phyloP scores from a whole-genome alignment of 2,888 invertebrate genomes.

The Cistogaster globosa region DNA sequence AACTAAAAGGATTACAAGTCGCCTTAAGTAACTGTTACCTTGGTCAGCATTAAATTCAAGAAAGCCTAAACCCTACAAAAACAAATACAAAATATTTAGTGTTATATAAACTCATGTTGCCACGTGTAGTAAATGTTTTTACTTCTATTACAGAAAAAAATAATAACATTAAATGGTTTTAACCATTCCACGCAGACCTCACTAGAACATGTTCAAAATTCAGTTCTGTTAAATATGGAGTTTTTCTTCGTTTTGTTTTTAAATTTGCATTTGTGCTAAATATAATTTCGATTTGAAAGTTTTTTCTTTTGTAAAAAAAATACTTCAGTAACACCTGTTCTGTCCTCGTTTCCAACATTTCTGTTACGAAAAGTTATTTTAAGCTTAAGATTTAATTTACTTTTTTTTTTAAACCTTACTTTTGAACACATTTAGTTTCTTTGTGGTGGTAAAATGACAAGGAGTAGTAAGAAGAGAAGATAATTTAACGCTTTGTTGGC shows the following conservation, averaged over 20 bases:
- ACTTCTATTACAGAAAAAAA: too few relatives aligned
- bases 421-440: conserved; percentile 49
- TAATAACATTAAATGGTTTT: too few relatives aligned
- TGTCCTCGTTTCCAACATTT: conserved; percentile 53
- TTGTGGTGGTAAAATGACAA: conserved; percentile 23
- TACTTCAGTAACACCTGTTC: conserved; percentile 65
- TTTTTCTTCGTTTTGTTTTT: conserved; percentile 15
- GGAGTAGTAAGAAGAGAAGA: conserved; percentile 45
- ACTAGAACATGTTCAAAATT: background rate
- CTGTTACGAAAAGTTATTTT: conserved; percentile 46
- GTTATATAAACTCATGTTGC: too few relatives aligned
- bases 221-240: conserved; percentile 40
- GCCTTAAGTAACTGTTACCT: too few relatives aligned
- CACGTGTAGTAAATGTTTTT: too few relatives aligned
- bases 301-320: conserved; percentile 16
- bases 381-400: conserved; percentile 66
- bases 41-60: too few relatives aligned
- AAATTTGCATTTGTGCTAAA: conserved; percentile 57
- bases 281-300: conserved; percentile 40
- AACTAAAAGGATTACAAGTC: too few relatives aligned
- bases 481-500: conserved; percentile 73
- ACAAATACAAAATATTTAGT: too few relatives aligned
- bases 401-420: conserved; percentile 59
- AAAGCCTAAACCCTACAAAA: too few relatives aligned
- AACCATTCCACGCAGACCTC: too few relatives aligned